Evolutionary conservation across 2,797 vertebrate species (phyloP), one percentile per base, ranked within the genome.

Genomic region (Myotis myotis): DNA sequence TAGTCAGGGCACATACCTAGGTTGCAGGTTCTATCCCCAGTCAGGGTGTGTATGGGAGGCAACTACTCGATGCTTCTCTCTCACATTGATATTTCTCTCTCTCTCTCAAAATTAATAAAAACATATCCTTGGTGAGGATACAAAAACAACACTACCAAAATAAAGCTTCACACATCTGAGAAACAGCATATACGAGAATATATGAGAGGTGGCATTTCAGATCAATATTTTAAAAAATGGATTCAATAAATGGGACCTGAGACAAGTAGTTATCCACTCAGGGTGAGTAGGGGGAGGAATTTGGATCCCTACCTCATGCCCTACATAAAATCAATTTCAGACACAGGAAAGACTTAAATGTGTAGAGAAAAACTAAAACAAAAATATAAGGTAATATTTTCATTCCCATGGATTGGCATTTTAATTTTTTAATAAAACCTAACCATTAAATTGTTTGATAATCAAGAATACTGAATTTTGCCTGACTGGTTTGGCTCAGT

Each of bases 381-480:
- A 20, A 85, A 53, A 84, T 55, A 20, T 30, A 95, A 90, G 66
- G n/a, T 49, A 78, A 33, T 83, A 91, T 36, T 60, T 70, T 92
- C 74, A 86, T 53, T 20, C 25, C 41, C 88, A 3, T 49, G 5
- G 20, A 94, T 9, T 79, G 17, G 41, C 47, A 49, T 87, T 89
- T 70, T 82, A 49, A 76, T 49, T 20, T 68, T 72, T 28, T 36
- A 44, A 44, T 60, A 95, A 95, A 87, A 85, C 15, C 28, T 64
- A 96, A 70, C n/a, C 47, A 96, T 55, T 82, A 92, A 93, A 81
- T 55, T 64, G 13, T n/a, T n/a, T 41, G 28, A 66, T 87, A 83
- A 95, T 7, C 55, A 47, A 92, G n/a, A 86, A 76, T 62, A 71
- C 53, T 5, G 66, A 92, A 94, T n/a, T n/a, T n/a, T n/a, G n/a